Evolutionary conservation across 2,888 invertebrate genomes (phyloP), one percentile per base, ranked within the genome.

Genomic region (Drosophila paranaensis): DNA sequence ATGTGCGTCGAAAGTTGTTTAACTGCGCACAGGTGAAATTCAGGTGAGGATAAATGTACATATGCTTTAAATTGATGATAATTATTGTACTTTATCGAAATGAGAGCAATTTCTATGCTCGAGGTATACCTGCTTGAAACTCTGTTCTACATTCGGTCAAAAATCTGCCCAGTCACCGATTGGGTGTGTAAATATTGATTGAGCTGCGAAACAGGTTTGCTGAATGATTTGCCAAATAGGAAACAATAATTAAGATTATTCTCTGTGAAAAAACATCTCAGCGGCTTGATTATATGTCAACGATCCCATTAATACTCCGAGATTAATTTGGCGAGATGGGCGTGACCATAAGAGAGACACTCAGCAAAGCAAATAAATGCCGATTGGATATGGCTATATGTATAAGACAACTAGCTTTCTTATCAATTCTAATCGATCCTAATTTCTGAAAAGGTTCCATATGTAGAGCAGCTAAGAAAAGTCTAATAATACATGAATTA

Each of bases 201-300:
- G 46, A 48, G 43, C 46, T 60, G 46, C 45, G 53, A 64, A 77
- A 72, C 77, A 16, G 73, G 77, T 77, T 68, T 71, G 33, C 57
- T 33, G 50, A 57, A 71, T 70, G 66, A 74, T 56, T 60, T 43
- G 64, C 43, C n/a, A 74, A 58, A 65, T 71, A 53, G 13, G 27
- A 62, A 60, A 35, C 16, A 43, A 60, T 67, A 61, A 76, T 77
- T 64, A 63, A 67, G 63, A 55, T 65, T 61, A 35, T 63, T 71
- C 56, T 54, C 43, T 43, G 16, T 39, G 37, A 13, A 25, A 60
- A 16, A 54, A 60, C 60, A 67, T 61, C 27, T 40, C 48, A 68
- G 20, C 45, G 35, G 56, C 45, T 54, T 58, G 42, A 71, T 76
- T 76, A 58, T 80, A 50, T 77, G 77, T 77, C 77, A 80, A 77